Conservation (phyloP, 2,888 invertebrate genomes). For the Diaprepes abbreviatus region DNA sequence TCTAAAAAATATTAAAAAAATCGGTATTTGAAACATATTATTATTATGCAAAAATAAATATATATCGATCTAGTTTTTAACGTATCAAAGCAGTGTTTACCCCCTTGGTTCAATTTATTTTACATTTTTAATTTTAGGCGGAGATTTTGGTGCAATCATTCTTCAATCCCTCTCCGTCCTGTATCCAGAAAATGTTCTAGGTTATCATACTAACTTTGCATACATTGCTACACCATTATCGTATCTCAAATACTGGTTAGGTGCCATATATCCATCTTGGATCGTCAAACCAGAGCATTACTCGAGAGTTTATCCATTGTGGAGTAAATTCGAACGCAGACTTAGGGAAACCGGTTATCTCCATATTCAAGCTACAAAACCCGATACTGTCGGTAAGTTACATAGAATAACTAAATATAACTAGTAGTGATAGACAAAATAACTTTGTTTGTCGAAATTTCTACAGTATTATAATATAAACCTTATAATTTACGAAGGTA, state of each 20-base stretch:
- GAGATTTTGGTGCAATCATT: conserved; percentile 86
- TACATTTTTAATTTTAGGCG: conserved; percentile 71
- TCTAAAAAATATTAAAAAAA: too few relatives aligned
- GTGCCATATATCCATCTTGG: conserved; percentile 70
- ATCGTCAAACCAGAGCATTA: conserved; percentile 71
- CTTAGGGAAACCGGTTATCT: conserved; percentile 74
- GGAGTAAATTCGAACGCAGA: conserved; percentile 63
- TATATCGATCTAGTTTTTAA: too few relatives aligned
- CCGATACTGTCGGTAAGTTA: conserved; percentile 83
- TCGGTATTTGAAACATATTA: too few relatives aligned
- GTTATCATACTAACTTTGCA: conserved; percentile 72
- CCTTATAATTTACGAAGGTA: too few relatives aligned
- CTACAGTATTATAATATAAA: too few relatives aligned
- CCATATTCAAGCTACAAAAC: conserved; percentile 89
- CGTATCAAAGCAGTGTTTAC: too few relatives aligned
- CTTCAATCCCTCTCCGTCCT: conserved; percentile 74
- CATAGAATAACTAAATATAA: too few relatives aligned
- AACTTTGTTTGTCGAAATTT: too few relatives aligned
- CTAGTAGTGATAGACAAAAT: too few relatives aligned
- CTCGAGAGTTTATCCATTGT: conserved; percentile 71
- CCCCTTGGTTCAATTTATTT: too few relatives aligned
- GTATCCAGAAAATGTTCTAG: conserved; percentile 74
- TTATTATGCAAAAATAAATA: too few relatives aligned
- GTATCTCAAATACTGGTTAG: conserved; percentile 61
- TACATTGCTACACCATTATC: conserved; percentile 36